Evolutionary conservation across 2,888 invertebrate species (phyloP).

Genomic region (Omphaloscelis lunosa): DNA sequence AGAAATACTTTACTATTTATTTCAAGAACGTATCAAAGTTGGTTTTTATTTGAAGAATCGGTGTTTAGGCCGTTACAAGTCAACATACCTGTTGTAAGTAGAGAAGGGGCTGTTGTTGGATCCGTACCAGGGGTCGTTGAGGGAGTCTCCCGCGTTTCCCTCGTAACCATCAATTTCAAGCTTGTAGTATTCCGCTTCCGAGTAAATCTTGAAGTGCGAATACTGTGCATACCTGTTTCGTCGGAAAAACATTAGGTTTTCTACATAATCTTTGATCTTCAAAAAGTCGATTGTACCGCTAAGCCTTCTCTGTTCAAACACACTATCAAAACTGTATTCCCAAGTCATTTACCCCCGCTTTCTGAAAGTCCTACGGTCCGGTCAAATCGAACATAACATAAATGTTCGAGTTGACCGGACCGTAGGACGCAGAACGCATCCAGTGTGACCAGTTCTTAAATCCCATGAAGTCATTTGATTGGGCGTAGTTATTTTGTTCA

Average conservation of each 20-base stretch:
- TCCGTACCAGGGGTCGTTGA: constrained; percentile 98
- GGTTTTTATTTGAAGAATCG: background rate
- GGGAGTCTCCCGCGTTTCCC: constrained; percentile 97
- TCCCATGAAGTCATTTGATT: background rate
- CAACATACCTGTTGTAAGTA: constrained; percentile 95
- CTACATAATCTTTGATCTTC: background rate
- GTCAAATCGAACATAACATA: no score
- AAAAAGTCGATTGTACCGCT: no score
- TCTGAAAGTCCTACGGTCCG: background rate
- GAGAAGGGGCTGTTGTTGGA: constrained; percentile 98
- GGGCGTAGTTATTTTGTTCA: background rate
- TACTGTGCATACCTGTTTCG: constrained; percentile 95
- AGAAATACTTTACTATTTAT: background rate
- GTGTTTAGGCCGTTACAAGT: background rate
- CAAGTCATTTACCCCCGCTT: background rate
- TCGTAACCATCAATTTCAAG: constrained; percentile 97
- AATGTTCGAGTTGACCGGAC: no score
- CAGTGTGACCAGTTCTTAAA: background rate
- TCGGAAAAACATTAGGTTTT: constrained; percentile 2
- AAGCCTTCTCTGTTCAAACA: background rate
- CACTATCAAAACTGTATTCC: background rate
- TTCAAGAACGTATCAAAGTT: background rate
- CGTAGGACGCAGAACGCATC: no score
- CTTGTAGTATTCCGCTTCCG: constrained; percentile 97
- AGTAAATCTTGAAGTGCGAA: constrained; percentile 97